Evolutionary conservation across 1,140 invertebrate species (phyloP).

Genomic region (Bombus fervidus): DNA sequence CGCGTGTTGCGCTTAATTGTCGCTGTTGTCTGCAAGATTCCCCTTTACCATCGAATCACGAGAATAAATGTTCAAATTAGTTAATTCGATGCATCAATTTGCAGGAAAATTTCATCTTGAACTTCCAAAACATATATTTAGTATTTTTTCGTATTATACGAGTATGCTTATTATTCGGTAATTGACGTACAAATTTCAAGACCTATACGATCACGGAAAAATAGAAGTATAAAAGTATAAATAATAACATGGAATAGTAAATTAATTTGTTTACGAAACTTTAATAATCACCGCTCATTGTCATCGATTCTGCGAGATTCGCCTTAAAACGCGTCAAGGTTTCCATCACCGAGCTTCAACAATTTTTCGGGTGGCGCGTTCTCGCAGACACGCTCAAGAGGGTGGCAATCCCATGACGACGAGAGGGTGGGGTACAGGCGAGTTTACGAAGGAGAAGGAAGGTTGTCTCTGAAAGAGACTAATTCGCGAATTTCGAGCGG

Average conservation of each 20-base stretch:
- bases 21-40: conserved; percentile 44
- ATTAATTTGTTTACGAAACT: no score
- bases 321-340: conserved; percentile 27
- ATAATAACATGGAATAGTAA: no score
- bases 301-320: not conserved
- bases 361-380: conserved; percentile 40
- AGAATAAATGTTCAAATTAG: not conserved
- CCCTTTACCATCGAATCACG: conserved; percentile 28
- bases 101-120: no score
- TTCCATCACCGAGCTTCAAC: not conserved
- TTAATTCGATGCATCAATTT: no score
- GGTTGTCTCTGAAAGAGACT: conserved; percentile 49
- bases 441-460: conserved; percentile 41
- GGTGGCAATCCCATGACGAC: conserved; percentile 46
- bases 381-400: conserved; percentile 34
- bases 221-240: no score
- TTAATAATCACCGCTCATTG: not conserved
- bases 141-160: no score
- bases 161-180: no score
- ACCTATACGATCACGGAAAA: no score
- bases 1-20: conserved; percentile 55
- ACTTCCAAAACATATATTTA: no score
- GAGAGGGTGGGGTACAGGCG: not conserved
- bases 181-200: no score
- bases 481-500: conserved; percentile 58